Evolutionary conservation across 53 echinoderm and acorn worm genomes (phyloP).

Genomic region (Mesocentrotus franciscanus): DNA sequence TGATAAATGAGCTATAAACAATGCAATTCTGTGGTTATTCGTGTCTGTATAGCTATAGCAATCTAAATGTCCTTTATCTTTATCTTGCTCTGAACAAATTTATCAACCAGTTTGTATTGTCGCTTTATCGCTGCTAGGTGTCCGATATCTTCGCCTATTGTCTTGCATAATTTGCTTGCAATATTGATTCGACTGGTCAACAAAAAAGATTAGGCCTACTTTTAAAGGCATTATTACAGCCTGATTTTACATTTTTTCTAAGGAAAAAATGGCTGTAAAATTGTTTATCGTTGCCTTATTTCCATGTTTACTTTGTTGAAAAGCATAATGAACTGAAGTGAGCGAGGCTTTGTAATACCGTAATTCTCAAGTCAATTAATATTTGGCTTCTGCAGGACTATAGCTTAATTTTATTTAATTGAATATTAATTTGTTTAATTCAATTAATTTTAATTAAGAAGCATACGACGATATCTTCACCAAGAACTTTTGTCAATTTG

Average conservation of each 20-base stretch:
- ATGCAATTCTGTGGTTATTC: not conserved
- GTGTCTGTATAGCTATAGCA: not conserved
- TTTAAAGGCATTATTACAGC: not conserved
- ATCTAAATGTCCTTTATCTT: not conserved
- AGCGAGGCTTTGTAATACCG: too few species aligned
- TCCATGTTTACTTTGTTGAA: too few species aligned
- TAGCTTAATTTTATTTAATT: too few species aligned
- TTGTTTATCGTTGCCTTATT: too few species aligned
- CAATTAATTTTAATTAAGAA: too few species aligned
- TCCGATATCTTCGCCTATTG: constrained; percentile 9
- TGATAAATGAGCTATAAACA: not conserved
- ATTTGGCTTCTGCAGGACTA: too few species aligned
- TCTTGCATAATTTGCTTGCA: not conserved
- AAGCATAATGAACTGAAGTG: too few species aligned
- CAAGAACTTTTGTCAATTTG: too few species aligned
- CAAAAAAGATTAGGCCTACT: too few species aligned
- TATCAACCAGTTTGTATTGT: not conserved
- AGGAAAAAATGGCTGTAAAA: not conserved
- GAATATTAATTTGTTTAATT: too few species aligned
- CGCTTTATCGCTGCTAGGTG: not conserved
- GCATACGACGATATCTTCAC: too few species aligned
- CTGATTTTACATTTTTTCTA: not conserved
- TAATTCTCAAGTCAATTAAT: too few species aligned
- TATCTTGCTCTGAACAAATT: constrained; percentile 1
- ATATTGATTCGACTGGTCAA: not conserved